Percentiles rank a stretch among this genome's conserved stretches.
Conservation (phyloP, 2,888 invertebrate species). For the Aethes cnicana region DNA sequence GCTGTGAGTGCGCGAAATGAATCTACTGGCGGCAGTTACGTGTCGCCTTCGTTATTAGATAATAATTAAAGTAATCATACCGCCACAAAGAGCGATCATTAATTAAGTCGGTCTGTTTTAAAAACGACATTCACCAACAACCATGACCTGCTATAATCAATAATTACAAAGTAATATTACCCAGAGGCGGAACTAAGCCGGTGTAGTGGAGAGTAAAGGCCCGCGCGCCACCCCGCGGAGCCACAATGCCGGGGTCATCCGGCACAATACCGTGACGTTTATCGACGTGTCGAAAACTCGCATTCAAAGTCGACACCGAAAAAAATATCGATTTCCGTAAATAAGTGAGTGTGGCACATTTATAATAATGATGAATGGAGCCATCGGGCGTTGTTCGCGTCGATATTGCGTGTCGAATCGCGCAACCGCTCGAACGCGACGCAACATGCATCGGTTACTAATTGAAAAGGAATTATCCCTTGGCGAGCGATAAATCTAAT, state of each 20-base stretch:
- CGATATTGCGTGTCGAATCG: constrained; percentile 77
- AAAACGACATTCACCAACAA: constrained; percentile 57
- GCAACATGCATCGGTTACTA: constrained; percentile 67
- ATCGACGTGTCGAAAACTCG: constrained; percentile 73
- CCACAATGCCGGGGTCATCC: constrained; percentile 74
- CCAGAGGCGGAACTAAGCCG: constrained; percentile 72
- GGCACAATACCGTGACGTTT: constrained; percentile 75
- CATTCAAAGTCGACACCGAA: constrained; percentile 77
- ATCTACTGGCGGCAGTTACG: constrained; percentile 46
- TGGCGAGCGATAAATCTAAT: constrained; percentile 71
- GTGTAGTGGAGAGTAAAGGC: constrained; percentile 50
- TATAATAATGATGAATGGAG: constrained; percentile 82
- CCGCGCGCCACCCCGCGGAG: constrained; percentile 64
- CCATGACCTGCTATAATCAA: constrained; percentile 77
- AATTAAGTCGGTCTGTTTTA: constrained; percentile 64
- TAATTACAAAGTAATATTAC: constrained; percentile 73
- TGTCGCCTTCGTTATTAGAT: constrained; percentile 51
- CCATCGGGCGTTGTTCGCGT: constrained; percentile 66
- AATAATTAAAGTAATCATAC: constrained; percentile 59
- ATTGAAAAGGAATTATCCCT: constrained; percentile 76
- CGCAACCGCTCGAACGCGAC: constrained; percentile 62
- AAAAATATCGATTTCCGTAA: constrained; percentile 83
- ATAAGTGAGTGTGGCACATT: constrained; percentile 82
- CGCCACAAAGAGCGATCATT: constrained; percentile 57
- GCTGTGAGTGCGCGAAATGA: constrained; percentile 11